A percentile compares a stretch with the other conserved stretches of the same genome.
phyloP scores from a whole-genome alignment of 35 echinoderm and acorn worm genomes.

The Diadema setosum region DNA sequence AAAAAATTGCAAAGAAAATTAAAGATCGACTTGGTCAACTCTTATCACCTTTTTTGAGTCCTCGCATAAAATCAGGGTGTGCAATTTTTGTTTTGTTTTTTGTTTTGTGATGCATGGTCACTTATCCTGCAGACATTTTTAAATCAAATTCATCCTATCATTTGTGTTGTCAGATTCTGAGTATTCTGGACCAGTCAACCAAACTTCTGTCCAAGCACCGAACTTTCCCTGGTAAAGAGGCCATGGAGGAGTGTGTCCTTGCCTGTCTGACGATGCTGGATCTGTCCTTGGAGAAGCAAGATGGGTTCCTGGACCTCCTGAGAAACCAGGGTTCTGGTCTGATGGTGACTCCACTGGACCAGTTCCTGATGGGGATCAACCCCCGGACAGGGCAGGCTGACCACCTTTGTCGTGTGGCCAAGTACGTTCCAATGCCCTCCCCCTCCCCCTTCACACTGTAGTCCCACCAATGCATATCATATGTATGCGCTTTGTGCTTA shows the following conservation, averaged over 20 bases:
- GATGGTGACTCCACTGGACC: constrained; percentile 82
- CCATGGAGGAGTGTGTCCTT: constrained; percentile 61
- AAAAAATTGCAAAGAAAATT: no score
- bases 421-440: constrained; percentile 63
- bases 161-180: constrained; percentile 55
- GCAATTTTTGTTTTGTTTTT: no score
- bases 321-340: constrained; percentile 71
- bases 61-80: no score
- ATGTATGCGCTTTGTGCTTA: no score
- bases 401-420: constrained; percentile 83
- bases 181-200: constrained; percentile 66
- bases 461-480: no score
- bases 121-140: no score
- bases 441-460: no score
- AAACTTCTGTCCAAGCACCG: constrained; percentile 48
- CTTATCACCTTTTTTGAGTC: no score
- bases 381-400: constrained; percentile 75
- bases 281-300: constrained; percentile 78
- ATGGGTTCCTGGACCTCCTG: constrained; percentile 75
- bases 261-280: constrained; percentile 80
- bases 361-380: constrained; percentile 90
- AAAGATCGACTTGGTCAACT: no score
- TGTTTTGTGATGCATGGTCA: no score
- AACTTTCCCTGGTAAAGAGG: constrained; percentile 68
- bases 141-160: no score